Base-by-base conservation (phyloP, 2,797 vertebrate species). In the Melanotaenia parkinsoni region DNA sequence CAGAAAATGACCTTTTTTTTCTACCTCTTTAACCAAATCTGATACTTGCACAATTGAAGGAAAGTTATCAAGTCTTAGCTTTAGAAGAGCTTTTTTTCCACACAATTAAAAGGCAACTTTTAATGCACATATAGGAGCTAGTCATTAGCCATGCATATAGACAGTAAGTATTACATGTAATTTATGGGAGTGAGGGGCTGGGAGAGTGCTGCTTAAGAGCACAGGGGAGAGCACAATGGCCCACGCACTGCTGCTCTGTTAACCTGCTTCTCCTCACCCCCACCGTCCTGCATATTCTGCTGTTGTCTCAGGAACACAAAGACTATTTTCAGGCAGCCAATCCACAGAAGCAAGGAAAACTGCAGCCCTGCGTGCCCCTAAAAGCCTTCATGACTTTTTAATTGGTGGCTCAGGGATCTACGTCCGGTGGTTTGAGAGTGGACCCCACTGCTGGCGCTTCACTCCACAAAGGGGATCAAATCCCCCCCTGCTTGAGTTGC, bases 351-450 rank as follows among this genome's bases (percentile, higher is more conserved):
- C 81, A 74, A 70, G 71, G 70, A 77, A 87, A 84, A 82, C 82
- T 75, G 85, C 85, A 84, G 83, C 76, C 81, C 83, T 65, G 81
- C 77, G 67, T 80, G 86, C 86, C 89, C 91, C 88, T 93, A 94
- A 95, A 94, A 95, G 93, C 94, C 92, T 92, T 95, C 93, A 95
- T 95, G 90, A 94, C 90, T 95, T 95, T 95, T 95, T 95, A 94
- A 94, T 95, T 86, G 66, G 88, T 87, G 91, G 91, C 93, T 93
- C 81, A 86, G 90, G 90, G 93, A 90, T 82, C 77, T 83, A 80
- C 83, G 81, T 89, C 89, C 88, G 20, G 89, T 69, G 83, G 89
- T 91, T 87, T 65, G 74, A 80, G 91, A 92, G 92, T 83, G 80
- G 90, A 92, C 92, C 89, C 75, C 82, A 78, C 84, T 73, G 80